These are phyloP conservation scores for Erythrolamprus reginae DNA, from an alignment of 2,113 vertebrate genomes.

Conservation along the genomic window DNA sequence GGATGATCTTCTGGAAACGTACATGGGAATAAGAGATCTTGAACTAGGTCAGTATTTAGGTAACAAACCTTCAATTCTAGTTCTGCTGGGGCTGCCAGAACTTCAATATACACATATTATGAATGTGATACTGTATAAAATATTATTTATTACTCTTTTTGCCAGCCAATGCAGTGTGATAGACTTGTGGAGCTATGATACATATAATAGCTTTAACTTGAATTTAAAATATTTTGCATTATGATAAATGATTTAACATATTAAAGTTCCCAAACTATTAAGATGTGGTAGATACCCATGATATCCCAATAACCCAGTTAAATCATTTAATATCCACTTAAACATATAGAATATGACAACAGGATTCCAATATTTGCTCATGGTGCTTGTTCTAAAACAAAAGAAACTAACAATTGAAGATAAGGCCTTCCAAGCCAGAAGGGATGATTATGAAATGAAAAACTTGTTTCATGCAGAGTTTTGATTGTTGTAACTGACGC, in stretches of 20 bases:
- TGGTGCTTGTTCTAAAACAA: not conserved
- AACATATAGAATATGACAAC: not conserved
- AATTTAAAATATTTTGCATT: not conserved
- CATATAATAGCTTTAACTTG: not conserved
- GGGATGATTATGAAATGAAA: not conserved
- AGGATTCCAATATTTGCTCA: not conserved
- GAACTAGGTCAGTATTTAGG: conserved; percentile 83
- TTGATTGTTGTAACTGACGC: not conserved
- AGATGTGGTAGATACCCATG: not conserved
- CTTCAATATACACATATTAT: not conserved
- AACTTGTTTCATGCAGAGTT: not conserved
- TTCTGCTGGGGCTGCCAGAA: conserved; percentile 19
- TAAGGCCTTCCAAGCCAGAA: not conserved
- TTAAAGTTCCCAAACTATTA: not conserved
- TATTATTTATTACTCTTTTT: not conserved
- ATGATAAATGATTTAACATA: not conserved
- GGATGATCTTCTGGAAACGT: conserved; percentile 92
- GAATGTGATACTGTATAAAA: not conserved
- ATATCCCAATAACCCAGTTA: not conserved
- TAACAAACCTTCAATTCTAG: conserved; percentile 21
- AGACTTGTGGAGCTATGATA: not conserved
- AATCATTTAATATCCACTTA: not conserved
- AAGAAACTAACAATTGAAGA: not conserved
- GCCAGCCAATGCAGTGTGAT: no score
- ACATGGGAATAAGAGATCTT: conserved; percentile 94